These are phyloP conservation scores for Pammene fasciana DNA, from an alignment of 2,888 invertebrate species.

Conservation along the genomic window DNA sequence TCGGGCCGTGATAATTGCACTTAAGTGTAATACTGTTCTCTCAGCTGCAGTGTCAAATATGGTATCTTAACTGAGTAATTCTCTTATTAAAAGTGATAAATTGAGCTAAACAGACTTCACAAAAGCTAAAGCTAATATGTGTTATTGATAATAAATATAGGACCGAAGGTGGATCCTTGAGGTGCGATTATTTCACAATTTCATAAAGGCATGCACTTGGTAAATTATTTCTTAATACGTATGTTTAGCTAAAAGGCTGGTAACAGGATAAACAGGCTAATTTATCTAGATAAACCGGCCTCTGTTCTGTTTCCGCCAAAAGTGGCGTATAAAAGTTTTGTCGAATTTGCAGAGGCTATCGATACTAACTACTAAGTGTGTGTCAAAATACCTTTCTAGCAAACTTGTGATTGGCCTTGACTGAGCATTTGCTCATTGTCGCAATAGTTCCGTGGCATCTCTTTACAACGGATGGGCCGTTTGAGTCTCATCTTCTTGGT, in stretches of 20 bases:
- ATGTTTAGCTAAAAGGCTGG: too few relatives aligned
- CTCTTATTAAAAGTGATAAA: too few relatives aligned
- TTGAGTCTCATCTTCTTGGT: slow-evolving; percentile 16
- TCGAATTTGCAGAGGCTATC: too few relatives aligned
- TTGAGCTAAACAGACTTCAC: too few relatives aligned
- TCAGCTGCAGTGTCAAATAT: neutral
- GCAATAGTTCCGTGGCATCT: neutral
- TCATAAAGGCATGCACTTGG: neutral
- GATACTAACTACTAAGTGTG: too few relatives aligned
- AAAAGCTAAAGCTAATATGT: too few relatives aligned
- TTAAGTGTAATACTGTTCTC: neutral
- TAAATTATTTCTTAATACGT: too few relatives aligned
- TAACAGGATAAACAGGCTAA: too few relatives aligned
- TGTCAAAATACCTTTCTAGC: too few relatives aligned
- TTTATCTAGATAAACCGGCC: too few relatives aligned
- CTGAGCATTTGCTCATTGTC: neutral
- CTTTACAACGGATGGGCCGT: slow-evolving; percentile 13
- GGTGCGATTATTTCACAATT: neutral
- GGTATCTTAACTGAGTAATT: neutral
- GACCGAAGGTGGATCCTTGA: neutral
- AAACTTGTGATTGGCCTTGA: neutral
- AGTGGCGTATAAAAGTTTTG: too few relatives aligned
- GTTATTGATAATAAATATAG: neutral
- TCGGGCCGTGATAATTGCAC: neutral
- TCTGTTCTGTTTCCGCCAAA: too few relatives aligned